These are phyloP conservation scores for Puntigrus tetrazona DNA, from an alignment of 2,113 vertebrate genomes.

Conservation along the genomic window DNA sequence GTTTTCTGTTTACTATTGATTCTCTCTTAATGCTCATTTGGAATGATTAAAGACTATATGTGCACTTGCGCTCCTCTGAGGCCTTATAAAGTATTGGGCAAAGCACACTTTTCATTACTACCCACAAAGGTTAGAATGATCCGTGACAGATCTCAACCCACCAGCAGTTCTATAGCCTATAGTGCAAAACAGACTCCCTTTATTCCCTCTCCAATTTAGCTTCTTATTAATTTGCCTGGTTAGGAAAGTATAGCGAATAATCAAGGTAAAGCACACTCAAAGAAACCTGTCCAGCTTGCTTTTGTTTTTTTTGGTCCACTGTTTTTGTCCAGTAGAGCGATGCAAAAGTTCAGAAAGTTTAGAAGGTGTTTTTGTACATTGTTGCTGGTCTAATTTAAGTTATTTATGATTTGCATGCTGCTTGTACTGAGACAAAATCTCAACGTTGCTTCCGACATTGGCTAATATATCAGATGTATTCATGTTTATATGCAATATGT, in stretches of 20 bases:
- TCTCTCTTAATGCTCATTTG: conserved; percentile 65
- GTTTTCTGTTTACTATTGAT: conserved; percentile 59
- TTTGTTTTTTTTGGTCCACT: too few species aligned
- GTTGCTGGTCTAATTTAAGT: too few species aligned
- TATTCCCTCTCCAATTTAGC: conserved; percentile 17
- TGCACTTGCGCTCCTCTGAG: conserved; percentile 49
- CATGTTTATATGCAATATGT: too few species aligned
- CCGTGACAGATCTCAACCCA: conserved; percentile 21
- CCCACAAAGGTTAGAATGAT: conserved; percentile 45
- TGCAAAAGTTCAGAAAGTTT: background rate
- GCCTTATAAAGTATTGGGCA: conserved; percentile 46
- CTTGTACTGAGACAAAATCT: background rate
- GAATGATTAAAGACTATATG: conserved; percentile 64
- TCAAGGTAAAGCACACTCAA: conserved; percentile 55
- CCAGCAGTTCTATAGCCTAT: background rate
- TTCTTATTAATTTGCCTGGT: conserved; percentile 22
- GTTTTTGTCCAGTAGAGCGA: background rate
- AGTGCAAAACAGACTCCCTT: conserved; percentile 15
- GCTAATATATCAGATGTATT: too few species aligned
- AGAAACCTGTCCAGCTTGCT: conserved; percentile 47
- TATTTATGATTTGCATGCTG: background rate
- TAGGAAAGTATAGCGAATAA: conserved; percentile 45
- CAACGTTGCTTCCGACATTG: background rate
- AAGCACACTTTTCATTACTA: conserved; percentile 61
- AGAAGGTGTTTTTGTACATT: background rate